Percentiles rank a stretch among this genome's conserved stretches.
Evolutionary conservation across 2,113 vertebrate genomes (phyloP).

Genomic region (Cyprinodon variegatus): DNA sequence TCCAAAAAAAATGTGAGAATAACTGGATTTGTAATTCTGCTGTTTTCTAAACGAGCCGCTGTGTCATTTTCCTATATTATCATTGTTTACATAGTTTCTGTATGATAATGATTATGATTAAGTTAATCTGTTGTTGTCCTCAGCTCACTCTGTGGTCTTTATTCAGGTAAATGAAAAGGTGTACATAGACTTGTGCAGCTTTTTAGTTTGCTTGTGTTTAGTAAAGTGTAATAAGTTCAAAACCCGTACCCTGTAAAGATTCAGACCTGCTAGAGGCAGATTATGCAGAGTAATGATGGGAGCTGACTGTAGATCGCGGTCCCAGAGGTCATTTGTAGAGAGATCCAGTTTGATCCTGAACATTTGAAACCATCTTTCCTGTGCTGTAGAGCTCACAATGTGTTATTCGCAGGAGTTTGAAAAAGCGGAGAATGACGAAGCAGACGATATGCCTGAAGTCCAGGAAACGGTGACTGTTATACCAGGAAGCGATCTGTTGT

Average conservation of each 20-base stretch:
- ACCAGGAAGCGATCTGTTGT: constrained; percentile 93
- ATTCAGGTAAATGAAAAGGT: constrained; percentile 22
- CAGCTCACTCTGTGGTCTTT: constrained; percentile 20
- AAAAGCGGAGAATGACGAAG: constrained; percentile 82
- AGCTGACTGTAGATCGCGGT: neutral
- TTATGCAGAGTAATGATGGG: neutral
- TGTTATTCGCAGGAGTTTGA: constrained; percentile 67
- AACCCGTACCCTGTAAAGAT: neutral
- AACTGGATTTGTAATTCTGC: neutral
- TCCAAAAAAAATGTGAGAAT: constrained; percentile 67
- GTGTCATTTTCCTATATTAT: neutral
- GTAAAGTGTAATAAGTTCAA: neutral
- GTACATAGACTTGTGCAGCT: constrained; percentile 3
- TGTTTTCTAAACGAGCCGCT: neutral
- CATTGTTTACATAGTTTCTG: neutral
- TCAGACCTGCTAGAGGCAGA: too few species aligned
- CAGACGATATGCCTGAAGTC: constrained; percentile 89
- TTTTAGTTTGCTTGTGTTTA: constrained; percentile 23
- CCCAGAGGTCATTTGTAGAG: neutral
- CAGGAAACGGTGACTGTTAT: constrained; percentile 93
- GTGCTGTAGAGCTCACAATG: neutral
- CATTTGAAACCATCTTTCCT: neutral
- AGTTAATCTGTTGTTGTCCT: neutral
- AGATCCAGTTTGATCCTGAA: neutral
- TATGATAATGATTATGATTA: neutral